These are phyloP conservation scores for Acanthaster planci DNA, from an alignment of 35 echinoderm and acorn worm species.

Conservation along the genomic window DNA sequence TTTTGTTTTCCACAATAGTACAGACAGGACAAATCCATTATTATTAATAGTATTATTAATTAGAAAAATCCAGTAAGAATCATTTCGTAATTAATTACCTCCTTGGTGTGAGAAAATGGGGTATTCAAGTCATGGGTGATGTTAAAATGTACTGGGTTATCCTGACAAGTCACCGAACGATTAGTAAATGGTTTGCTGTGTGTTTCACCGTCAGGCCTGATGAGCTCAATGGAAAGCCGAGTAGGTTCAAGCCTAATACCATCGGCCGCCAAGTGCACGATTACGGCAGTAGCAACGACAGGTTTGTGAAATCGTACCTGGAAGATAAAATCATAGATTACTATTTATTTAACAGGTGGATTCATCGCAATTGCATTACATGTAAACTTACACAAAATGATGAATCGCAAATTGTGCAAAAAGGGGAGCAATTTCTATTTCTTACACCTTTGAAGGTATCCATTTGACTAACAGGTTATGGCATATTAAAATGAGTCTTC, in stretches of 20 bases:
- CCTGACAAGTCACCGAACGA: constrained; percentile 43
- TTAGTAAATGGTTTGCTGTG: constrained; percentile 32
- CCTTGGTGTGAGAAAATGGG: constrained; percentile 74
- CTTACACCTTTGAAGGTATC: no score
- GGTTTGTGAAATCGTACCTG: constrained; percentile 59
- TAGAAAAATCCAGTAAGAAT: no score
- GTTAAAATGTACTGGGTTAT: constrained; percentile 73
- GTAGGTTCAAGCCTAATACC: constrained; percentile 28
- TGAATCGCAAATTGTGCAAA: no score
- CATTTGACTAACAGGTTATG: no score
- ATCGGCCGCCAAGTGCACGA: constrained; percentile 68
- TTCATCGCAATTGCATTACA: no score
- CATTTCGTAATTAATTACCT: background rate
- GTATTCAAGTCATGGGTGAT: constrained; percentile 76
- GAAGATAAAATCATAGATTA: background rate
- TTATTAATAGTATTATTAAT: no score
- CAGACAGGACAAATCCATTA: no score
- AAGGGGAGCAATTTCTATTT: no score
- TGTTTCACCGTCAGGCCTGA: constrained; percentile 41
- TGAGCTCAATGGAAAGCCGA: constrained; percentile 48
- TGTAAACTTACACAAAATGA: no score
- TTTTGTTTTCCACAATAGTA: no score
- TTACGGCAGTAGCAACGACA: constrained; percentile 79
- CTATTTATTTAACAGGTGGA: background rate
- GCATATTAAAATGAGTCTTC: no score